Evolutionary conservation across 2,888 invertebrate genomes (phyloP), one percentile per base, ranked within the genome.

Genomic region (Automeris io): DNA sequence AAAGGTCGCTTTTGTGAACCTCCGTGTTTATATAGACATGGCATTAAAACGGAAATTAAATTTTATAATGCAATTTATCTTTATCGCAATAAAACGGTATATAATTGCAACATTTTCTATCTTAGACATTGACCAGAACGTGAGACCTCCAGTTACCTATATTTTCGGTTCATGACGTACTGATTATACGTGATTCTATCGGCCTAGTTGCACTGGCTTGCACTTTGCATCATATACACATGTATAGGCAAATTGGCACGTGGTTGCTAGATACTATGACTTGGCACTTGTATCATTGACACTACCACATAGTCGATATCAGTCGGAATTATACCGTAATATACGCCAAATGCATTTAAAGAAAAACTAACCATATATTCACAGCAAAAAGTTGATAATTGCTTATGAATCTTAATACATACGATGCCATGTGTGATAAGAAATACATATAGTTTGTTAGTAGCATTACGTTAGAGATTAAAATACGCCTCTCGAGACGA

Each of bases 251-350:
- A 37, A 41, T 31, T 29, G 57, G 54, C 78, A 76, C 77, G 74
- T 78, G 79, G 76, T 75, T 45, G 39, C 70, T 66, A 64, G 40
- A 49, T 56, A 67, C 43, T 58, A 57, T 50, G 58, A 67, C 67
- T 77, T 77, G 77, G 76, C 75, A 76, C 48, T 63, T 55, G 53
- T 57, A 63, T 55, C 59, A 66, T 58, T 68, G 61, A 66, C 54
- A 61, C 54, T 21, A 55, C 41, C 18, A 54, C 54, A 57, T 47
- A 43, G 43, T 41, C 26, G 33, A 39, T 33, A 41, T 9, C 18
- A 33, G 35, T 39, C 29, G 25, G 19, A 40, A 47, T 45, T 38
- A 39, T 42, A 58, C 57, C 47, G 52, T 26, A 47, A 32, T 41
- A 46, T 39, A 31, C 39, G 38, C 42, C 43, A 29, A 29, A 24